These are phyloP conservation scores for Macroteleia sp. DNA, from an alignment of 2,888 invertebrate genomes.

Conservation along the genomic window DNA sequence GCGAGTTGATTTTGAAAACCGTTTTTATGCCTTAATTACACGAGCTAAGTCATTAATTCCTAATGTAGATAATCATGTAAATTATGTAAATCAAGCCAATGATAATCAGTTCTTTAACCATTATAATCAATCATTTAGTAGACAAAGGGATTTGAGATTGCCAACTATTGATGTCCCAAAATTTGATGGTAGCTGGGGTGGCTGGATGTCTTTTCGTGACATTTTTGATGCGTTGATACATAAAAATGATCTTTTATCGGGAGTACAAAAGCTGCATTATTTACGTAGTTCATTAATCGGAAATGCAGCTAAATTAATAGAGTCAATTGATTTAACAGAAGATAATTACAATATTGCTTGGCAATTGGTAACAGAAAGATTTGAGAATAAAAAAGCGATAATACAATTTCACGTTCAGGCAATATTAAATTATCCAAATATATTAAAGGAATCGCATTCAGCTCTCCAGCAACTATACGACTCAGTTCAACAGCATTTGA, in stretches of 20 bases:
- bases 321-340: slow-evolving; percentile 4
- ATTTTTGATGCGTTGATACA: neutral
- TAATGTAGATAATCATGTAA: neutral
- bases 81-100: neutral
- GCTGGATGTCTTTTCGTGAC: too few species aligned
- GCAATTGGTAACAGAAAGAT: slow-evolving; percentile 49
- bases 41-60: neutral
- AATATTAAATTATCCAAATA: neutral
- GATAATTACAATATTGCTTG: slow-evolving; percentile 58
- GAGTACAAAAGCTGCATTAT: slow-evolving; percentile 13
- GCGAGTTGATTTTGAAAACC: neutral
- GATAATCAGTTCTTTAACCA: neutral
- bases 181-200: slow-evolving; percentile 12
- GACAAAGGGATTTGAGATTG: neutral
- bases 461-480: slow-evolving; percentile 5
- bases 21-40: neutral
- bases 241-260: neutral
- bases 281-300: slow-evolving; percentile 6
- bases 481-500: slow-evolving; percentile 5
- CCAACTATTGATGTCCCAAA: slow-evolving; percentile 5
- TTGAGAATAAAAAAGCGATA: slow-evolving; percentile 45
- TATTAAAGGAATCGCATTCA: slow-evolving; percentile 3
- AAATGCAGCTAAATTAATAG: neutral
- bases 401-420: slow-evolving; percentile 16
- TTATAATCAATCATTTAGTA: neutral